Evolutionary conservation across 2,113 vertebrate genomes (phyloP).

Genomic region (Gopherus evgoodei): DNA sequence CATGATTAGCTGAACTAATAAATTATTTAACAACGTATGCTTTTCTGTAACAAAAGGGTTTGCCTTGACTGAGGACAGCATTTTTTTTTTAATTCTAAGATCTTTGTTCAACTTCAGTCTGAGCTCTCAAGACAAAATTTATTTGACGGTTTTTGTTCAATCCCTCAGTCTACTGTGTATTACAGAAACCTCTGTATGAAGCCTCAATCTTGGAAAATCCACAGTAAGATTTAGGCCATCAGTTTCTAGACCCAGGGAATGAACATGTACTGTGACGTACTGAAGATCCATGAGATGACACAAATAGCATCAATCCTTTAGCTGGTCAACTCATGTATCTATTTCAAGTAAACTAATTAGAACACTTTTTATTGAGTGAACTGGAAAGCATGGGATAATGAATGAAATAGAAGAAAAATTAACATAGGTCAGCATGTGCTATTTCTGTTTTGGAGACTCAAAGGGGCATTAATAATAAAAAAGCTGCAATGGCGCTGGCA

Average conservation of each 20-base stretch:
- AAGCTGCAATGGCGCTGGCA: not conserved
- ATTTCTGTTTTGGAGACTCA: not conserved
- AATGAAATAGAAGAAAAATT: not conserved
- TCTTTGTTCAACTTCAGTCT: not conserved
- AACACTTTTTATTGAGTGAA: not conserved
- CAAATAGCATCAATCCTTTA: not conserved
- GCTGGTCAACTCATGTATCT: not conserved
- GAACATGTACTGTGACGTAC: constrained; percentile 14
- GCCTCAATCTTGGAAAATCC: not conserved
- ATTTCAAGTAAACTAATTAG: not conserved
- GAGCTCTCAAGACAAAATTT: not conserved
- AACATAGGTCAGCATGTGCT: constrained; percentile 7
- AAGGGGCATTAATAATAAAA: not conserved
- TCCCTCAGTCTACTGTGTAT: not conserved
- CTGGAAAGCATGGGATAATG: constrained; percentile 5
- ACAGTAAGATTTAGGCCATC: not conserved
- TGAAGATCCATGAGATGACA: constrained; percentile 17
- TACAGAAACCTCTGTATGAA: not conserved
- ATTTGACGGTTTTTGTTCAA: not conserved
- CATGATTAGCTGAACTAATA: not conserved
- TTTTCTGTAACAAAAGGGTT: not conserved
- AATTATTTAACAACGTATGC: not conserved
- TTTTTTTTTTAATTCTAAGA: not conserved
- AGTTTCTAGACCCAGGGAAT: constrained; percentile 25
- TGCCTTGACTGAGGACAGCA: not conserved